Evolutionary conservation across 2,113 vertebrate species (phyloP).

Genomic region (Fulmarus glacialis): DNA sequence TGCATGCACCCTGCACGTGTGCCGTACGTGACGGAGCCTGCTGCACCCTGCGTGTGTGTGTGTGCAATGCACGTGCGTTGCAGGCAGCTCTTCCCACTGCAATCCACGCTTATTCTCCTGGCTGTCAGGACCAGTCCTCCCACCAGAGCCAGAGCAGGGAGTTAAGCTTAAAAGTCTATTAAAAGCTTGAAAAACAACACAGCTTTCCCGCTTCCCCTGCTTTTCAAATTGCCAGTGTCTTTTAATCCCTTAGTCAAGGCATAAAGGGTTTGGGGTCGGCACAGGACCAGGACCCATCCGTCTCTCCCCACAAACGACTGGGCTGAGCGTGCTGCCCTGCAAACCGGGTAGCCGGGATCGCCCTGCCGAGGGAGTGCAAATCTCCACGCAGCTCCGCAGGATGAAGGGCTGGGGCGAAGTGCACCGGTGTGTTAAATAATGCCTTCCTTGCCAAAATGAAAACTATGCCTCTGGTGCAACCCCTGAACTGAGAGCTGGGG

Average conservation of each 20-base stretch:
- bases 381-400: not conserved
- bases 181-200: not conserved
- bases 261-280: not conserved
- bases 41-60: not conserved
- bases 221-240: not conserved
- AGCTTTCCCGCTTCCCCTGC: not conserved
- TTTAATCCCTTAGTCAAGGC: not conserved
- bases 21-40: not conserved
- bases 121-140: not conserved
- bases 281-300: rapidly evolving
- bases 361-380: rapidly evolving
- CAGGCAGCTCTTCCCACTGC: not conserved
- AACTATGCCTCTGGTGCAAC: not conserved
- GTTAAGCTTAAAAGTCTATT: not conserved
- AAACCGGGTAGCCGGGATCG: not conserved
- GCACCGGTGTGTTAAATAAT: not conserved
- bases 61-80: not conserved
- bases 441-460: not conserved
- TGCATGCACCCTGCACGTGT: rapidly evolving
- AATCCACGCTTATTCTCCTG: not conserved
- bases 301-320: not conserved
- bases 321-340: not conserved
- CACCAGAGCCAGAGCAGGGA: not conserved
- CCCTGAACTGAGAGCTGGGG: not conserved
- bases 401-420: not conserved